Conservation (phyloP, 1,140 invertebrate species). For the Saccostrea glomerata region DNA sequence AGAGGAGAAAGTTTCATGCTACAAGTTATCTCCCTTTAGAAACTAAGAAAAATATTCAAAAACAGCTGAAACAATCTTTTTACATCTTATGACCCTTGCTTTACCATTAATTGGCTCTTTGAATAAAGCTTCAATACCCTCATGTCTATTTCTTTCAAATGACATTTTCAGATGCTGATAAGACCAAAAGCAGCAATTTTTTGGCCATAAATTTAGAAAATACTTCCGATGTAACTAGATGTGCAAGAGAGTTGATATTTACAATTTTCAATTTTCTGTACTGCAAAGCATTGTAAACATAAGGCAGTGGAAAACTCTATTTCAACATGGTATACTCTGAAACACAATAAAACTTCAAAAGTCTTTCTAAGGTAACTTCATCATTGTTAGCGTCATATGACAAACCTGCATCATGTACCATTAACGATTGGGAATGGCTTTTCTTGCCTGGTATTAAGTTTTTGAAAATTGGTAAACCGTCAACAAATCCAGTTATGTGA, state of each 20-base stretch:
- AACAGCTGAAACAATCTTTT: neutral
- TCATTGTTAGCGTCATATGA: neutral
- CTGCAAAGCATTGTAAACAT: neutral
- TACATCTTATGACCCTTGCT: neutral
- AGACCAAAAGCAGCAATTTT: no score
- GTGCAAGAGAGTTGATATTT: neutral
- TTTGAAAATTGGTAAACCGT: neutral
- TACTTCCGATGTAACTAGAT: neutral
- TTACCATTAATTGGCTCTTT: no score
- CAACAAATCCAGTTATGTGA: constrained; percentile 16
- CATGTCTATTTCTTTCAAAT: no score
- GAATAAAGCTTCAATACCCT: no score
- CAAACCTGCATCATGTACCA: neutral
- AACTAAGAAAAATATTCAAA: neutral
- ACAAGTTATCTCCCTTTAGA: no score
- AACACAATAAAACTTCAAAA: neutral
- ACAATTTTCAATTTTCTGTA: neutral
- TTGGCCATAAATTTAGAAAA: neutral
- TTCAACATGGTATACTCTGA: neutral
- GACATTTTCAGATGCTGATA: no score
- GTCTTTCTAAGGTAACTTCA: neutral
- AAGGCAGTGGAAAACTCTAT: neutral
- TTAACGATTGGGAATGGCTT: neutral
- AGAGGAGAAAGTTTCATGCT: no score
- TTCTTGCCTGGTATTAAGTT: constrained; percentile 18